Evolutionary conservation across 2,888 invertebrate species (phyloP).

Genomic region (Toxonevra muliebris): DNA sequence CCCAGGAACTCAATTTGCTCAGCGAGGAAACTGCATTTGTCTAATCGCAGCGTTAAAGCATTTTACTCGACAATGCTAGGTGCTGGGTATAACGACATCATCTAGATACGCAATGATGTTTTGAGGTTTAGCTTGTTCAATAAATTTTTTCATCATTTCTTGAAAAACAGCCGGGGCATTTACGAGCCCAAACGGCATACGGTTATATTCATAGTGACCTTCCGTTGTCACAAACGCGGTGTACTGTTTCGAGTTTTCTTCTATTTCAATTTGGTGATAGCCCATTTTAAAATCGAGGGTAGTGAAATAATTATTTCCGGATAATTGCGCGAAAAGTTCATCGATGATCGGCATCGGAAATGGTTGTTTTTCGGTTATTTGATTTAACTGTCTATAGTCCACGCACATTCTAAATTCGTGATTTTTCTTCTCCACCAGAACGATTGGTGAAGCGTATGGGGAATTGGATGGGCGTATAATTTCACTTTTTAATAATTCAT

Average conservation of each 20-base stretch:
- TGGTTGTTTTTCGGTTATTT: too few relatives aligned
- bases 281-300: constrained; percentile 4
- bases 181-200: constrained; percentile 32
- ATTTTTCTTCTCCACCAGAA: too few relatives aligned
- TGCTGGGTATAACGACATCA: not conserved
- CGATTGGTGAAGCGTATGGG: too few relatives aligned
- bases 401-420: constrained; percentile 23
- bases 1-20: not conserved
- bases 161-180: constrained; percentile 32
- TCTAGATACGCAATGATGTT: not conserved
- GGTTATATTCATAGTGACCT: constrained; percentile 27
- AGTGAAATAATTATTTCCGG: not conserved
- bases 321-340: too few relatives aligned
- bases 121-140: not conserved
- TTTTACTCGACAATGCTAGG: not conserved
- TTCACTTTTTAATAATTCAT: constrained; percentile 18
- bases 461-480: constrained; percentile 16
- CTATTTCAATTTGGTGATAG: constrained; percentile 6
- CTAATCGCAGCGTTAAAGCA: constrained; percentile 12
- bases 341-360: constrained; percentile 6
- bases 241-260: not conserved
- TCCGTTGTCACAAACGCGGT: not conserved
- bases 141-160: constrained; percentile 24
- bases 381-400: too few relatives aligned
- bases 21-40: not conserved